These are phyloP conservation scores for Toxostoma redivivum DNA, from an alignment of 2,113 vertebrate genomes.

Conservation along the genomic window DNA sequence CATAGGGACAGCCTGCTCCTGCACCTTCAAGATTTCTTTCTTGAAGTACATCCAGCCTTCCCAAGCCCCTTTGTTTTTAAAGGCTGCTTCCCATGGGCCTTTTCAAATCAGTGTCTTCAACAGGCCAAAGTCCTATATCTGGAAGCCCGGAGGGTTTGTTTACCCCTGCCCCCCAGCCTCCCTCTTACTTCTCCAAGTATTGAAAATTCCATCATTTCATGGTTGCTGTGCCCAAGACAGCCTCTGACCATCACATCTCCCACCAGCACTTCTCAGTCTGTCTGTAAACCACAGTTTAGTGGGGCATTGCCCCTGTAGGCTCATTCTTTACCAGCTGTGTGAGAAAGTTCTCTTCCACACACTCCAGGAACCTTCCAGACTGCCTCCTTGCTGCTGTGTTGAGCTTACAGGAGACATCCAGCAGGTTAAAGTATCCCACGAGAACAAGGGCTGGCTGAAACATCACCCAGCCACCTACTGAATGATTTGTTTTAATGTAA, in stretches of 20 bases:
- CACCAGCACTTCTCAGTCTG: background rate
- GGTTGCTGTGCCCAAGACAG: background rate
- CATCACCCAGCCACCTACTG: background rate
- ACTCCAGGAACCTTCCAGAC: background rate
- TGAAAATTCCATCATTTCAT: background rate
- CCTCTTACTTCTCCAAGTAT: background rate
- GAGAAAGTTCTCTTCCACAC: background rate
- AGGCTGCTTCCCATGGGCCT: background rate
- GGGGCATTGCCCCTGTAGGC: background rate
- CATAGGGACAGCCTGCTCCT: background rate
- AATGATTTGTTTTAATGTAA: background rate
- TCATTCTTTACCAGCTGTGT: background rate
- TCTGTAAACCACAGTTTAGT: background rate
- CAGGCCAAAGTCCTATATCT: background rate
- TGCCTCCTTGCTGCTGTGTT: background rate
- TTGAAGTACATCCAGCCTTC: background rate
- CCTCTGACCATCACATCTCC: background rate
- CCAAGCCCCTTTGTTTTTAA: background rate
- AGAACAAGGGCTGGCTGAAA: background rate
- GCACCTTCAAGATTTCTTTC: rapidly evolving
- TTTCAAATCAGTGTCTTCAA: background rate
- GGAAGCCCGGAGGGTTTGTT: background rate
- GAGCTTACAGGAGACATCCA: background rate
- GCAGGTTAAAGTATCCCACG: background rate
- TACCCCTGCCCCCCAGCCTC: rapidly evolving